Conservation (phyloP, 2,113 vertebrate species). For the Eonycteris spelaea region DNA sequence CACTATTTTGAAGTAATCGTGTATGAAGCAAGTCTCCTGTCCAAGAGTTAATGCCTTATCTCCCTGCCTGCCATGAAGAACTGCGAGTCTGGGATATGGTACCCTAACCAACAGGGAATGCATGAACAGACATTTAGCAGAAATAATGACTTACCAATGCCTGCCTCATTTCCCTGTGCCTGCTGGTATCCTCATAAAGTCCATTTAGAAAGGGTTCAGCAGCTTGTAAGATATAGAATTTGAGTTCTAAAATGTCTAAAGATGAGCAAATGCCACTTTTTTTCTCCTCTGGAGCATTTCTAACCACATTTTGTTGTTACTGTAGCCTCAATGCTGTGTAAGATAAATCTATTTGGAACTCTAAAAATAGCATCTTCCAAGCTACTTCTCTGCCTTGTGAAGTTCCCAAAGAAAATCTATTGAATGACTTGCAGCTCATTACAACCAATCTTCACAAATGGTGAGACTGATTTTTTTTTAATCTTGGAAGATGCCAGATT, state of each 20-base stretch:
- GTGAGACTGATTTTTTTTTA: background rate
- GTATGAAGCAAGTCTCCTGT: background rate
- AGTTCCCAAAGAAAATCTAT: background rate
- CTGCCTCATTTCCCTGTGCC: constrained; percentile 49
- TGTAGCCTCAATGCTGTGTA: background rate
- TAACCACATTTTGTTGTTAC: constrained; percentile 3
- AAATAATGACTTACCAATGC: constrained; percentile 26
- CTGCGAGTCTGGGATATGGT: background rate
- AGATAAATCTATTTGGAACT: constrained; percentile 25
- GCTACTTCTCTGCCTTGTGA: background rate
- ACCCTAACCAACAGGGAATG: background rate
- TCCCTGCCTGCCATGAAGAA: background rate
- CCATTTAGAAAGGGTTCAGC: background rate
- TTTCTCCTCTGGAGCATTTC: constrained; percentile 28
- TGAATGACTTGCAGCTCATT: background rate
- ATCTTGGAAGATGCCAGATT: constrained; percentile 6
- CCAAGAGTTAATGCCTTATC: background rate
- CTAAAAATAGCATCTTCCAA: constrained; percentile 25
- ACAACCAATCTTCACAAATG: background rate
- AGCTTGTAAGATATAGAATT: constrained; percentile 3
- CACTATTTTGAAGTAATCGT: background rate
- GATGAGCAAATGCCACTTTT: constrained; percentile 30
- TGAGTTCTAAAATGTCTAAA: background rate
- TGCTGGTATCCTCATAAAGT: background rate
- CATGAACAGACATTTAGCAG: constrained; percentile 14